Evolutionary conservation across 2,888 invertebrate species (phyloP).

Genomic region (Caradrina kadenii): DNA sequence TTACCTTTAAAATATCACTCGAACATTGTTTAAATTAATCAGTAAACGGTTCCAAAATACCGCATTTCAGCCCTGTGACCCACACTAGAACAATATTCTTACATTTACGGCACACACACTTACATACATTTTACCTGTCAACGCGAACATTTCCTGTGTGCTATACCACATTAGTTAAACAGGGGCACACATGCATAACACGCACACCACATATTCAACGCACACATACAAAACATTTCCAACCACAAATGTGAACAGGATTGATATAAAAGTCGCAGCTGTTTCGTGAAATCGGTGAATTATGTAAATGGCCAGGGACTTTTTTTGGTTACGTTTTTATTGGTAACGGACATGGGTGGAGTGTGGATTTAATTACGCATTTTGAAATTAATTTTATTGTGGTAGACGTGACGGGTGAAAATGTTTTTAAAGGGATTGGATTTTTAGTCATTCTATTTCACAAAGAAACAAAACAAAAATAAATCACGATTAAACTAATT

Average conservation of each 20-base stretch:
- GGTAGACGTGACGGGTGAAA: background rate
- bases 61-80: slow-evolving; percentile 66
- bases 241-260: slow-evolving; percentile 63
- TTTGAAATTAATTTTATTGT: slow-evolving; percentile 60
- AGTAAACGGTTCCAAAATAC: slow-evolving; percentile 7
- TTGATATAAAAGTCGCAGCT: slow-evolving; percentile 65
- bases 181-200: slow-evolving; percentile 53
- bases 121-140: slow-evolving; percentile 69
- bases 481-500: background rate
- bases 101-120: slow-evolving; percentile 65
- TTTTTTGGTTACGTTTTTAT: slow-evolving; percentile 50
- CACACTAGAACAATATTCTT: slow-evolving; percentile 59
- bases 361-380: slow-evolving; percentile 58
- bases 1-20: slow-evolving; percentile 3
- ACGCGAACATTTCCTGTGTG: slow-evolving; percentile 67
- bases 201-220: slow-evolving; percentile 26
- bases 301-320: slow-evolving; percentile 55
- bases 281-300: slow-evolving; percentile 63
- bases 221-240: slow-evolving; percentile 53
- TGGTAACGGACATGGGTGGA: slow-evolving; percentile 45
- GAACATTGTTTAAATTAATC: background rate
- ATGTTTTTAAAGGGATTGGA: slow-evolving; percentile 21
- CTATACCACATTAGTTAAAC: slow-evolving; percentile 68
- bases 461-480: background rate
- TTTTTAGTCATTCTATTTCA: slow-evolving; percentile 29